These are phyloP conservation scores for Melitaea cinxia DNA, from an alignment of 1,140 invertebrate genomes.

Conservation along the genomic window DNA sequence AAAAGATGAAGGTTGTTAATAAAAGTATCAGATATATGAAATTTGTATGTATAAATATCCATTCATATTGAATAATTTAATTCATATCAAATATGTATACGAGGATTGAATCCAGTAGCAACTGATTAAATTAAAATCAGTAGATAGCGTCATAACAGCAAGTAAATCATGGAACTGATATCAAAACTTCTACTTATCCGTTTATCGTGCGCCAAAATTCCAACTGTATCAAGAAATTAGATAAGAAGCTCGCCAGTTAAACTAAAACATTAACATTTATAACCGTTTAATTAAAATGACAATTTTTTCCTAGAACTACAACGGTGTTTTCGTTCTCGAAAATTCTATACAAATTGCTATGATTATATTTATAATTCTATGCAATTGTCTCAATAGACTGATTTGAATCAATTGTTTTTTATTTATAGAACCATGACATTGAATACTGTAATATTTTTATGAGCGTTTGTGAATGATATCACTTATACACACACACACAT, in stretches of 20 bases:
- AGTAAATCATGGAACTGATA: constrained; percentile 2
- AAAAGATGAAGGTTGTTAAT: no score
- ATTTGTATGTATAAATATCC: no score
- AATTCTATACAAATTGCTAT: neutral
- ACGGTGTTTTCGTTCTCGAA: neutral
- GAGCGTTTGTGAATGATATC: no score
- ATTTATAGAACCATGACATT: no score
- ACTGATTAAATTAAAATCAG: neutral
- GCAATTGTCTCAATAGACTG: no score
- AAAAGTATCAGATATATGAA: no score
- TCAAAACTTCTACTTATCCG: neutral
- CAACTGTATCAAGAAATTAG: neutral
- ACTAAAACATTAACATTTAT: neutral
- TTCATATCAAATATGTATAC: neutral
- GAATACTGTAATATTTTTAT: no score
- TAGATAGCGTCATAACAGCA: neutral
- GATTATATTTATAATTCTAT: no score
- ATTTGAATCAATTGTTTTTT: no score
- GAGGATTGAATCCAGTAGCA: neutral
- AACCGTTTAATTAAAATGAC: neutral
- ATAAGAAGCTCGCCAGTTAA: neutral
- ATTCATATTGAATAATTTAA: no score
- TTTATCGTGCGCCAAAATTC: constrained; percentile 2
- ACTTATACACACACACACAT: no score
- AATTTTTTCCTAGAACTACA: neutral